Base-by-base conservation (phyloP, 2,797 vertebrate genomes). In the Gorsachius magnificus region DNA sequence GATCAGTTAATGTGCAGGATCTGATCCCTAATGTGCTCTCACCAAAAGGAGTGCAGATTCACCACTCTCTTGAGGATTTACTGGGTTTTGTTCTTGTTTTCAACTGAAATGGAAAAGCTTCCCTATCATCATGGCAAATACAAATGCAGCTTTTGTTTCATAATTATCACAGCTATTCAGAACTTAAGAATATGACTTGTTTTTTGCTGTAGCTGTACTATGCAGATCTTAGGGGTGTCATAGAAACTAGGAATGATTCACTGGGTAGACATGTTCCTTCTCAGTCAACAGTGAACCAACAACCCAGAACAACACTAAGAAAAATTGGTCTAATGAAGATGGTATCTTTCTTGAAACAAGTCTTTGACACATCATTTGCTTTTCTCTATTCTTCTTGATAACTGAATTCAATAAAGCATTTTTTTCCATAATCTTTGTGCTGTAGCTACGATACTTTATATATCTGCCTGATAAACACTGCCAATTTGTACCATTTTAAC, bases 181-280 rank as follows among this genome's bases (percentile, higher is more conserved):
- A 92, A 91, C 45, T 82, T 81, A 56, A 91, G 90, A 92, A 92
- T 58, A 87, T 57, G 46, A 87, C 53, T 83, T 86, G 33, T 56
- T 78, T 95, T 91, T 82, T 89, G 24, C 88, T 93, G 38, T 91
- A 93, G 80, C 48, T 53, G 45, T 90, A 78, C 78, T 74, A 16
- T 76, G 64, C 35, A 80, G 57, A 93, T 94, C 86, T 87, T 93
- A 83, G 68, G 81, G 75, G 60, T 90, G 90, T 93, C 93, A 97
- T 80, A 94, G 93, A 97, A 96, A 95, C 85, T 76, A 63, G 66
- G 50, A 82, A 76, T 89, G 87, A 96, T 87, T 96, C 91, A 92
- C 77, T 61, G 86, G 63, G 68, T 65, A 75, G 80, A 63, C 66
- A 80, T 70, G 43, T 76, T 95, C 46, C 61, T 61, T 78, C 85